Base-by-base conservation (phyloP, 2,888 invertebrate genomes). In the Carterocephalus palaemon region DNA sequence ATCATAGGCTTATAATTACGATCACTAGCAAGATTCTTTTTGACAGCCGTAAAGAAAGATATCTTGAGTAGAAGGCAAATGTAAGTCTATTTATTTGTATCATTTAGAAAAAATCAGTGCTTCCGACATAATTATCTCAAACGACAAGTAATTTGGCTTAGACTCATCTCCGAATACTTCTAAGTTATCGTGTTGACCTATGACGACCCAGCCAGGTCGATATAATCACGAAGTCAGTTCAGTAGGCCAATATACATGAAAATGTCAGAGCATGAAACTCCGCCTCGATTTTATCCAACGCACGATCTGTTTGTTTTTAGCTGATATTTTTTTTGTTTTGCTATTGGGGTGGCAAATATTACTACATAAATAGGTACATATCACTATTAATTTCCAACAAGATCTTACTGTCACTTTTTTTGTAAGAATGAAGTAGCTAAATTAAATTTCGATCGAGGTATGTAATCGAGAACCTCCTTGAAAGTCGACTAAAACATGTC, bases 401-500 rank as follows among this genome's bases (percentile, higher is more conserved):
- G n/a, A n/a, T n/a, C n/a, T 10, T 12, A 28, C 28, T 10, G 15
- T 13, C 12, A 2, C 12, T 5, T 2, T 12, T 6, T 2, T 1
- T 7, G 13, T 6, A 7, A 12, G 2, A 26, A 2, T 13, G 7
- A 6, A 6, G 12, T 12, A 12, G 12, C 10, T 26, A 26, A 26
- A 12, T 2, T 23, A 23, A n/a, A n/a, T n/a, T n/a, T n/a, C n/a
- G n/a, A n/a, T n/a, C n/a, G n/a, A n/a, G n/a, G 8, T 19, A 29
- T 37, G 43, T 43, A 43, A 43, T 23, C 23, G 43, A 43, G 43
- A 43, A 22, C 36, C 33, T 43, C 43, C 28, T 43, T 43, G 42
- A 43, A 43, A 43, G 42, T 43, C 42, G 20, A 36, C 34, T 36
- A 36, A 48, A 46, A 48, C 49, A 39, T 47, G 47, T 51, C 51